Conservation (phyloP, 2,113 vertebrate genomes). For the Petroica traversi region DNA sequence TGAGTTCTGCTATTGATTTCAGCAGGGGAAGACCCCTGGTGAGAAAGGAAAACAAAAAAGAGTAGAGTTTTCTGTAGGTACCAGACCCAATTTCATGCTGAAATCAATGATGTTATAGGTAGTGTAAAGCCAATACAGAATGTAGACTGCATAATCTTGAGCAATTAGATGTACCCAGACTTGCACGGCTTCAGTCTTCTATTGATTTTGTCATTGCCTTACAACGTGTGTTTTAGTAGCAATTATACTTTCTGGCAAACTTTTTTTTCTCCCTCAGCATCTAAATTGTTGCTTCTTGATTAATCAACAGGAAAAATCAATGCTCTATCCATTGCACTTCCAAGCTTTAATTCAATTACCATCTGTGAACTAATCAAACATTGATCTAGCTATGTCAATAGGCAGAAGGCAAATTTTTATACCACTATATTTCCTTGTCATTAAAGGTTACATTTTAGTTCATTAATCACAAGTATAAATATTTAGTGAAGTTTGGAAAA, state of each 20-base stretch:
- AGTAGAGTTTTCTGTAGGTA: neutral
- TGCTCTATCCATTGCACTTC: slow-evolving; percentile 29
- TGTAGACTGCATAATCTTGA: slow-evolving; percentile 11
- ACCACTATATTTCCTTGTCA: slow-evolving; percentile 3
- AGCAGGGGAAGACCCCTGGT: neutral
- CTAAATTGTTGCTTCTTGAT: slow-evolving; percentile 58
- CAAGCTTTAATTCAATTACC: slow-evolving; percentile 64
- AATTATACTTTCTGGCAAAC: slow-evolving; percentile 53
- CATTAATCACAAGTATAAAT: neutral
- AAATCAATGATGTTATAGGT: slow-evolving; percentile 9
- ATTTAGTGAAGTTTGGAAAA: neutral
- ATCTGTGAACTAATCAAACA: slow-evolving; percentile 59
- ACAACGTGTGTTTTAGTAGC: neutral
- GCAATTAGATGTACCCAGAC: slow-evolving; percentile 29
- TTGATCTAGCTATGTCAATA: slow-evolving; percentile 45
- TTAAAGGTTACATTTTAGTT: slow-evolving; percentile 30
- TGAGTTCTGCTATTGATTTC: neutral
- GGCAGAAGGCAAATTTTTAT: neutral
- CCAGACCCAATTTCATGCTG: neutral
- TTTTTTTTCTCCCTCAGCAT: slow-evolving; percentile 34
- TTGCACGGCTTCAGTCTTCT: slow-evolving; percentile 4
- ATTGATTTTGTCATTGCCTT: slow-evolving; percentile 61
- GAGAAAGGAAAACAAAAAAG: neutral
- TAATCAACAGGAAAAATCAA: slow-evolving; percentile 65
- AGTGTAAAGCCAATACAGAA: slow-evolving; percentile 1